These are phyloP conservation scores for Muscicapa adusta DNA, from an alignment of 2,113 vertebrate genomes.

Conservation along the genomic window DNA sequence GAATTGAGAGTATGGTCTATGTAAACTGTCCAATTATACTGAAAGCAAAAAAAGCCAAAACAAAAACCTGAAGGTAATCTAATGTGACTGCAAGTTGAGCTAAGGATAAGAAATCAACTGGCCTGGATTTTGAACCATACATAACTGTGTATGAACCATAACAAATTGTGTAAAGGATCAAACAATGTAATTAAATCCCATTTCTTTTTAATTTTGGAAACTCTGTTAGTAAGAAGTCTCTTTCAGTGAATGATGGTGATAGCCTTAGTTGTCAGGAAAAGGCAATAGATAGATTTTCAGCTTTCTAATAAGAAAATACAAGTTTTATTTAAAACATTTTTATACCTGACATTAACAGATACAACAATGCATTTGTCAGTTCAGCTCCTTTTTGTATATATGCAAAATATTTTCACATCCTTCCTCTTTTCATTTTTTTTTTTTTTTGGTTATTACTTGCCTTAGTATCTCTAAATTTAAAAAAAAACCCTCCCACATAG, in stretches of 20 bases:
- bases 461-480: neutral
- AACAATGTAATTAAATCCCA: neutral
- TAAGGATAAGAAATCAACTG: slow-evolving; percentile 1
- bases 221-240: neutral
- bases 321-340: neutral
- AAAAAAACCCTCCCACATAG: accelerated
- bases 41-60: neutral
- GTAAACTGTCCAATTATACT: neutral
- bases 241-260: neutral
- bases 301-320: neutral
- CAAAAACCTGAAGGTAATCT: neutral
- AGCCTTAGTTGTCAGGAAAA: neutral
- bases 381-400: neutral
- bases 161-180: neutral
- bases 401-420: neutral
- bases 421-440: neutral
- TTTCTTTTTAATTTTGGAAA: slow-evolving; percentile 2
- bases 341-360: neutral
- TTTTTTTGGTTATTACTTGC: neutral
- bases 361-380: neutral
- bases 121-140: slow-evolving; percentile 17
- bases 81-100: neutral
- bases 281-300: neutral
- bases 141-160: neutral
- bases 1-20: neutral